Evolutionary conservation across 2,797 vertebrate species (phyloP), one percentile per base, ranked within the genome.

Genomic region (Pteronotus mesoamericanus): DNA sequence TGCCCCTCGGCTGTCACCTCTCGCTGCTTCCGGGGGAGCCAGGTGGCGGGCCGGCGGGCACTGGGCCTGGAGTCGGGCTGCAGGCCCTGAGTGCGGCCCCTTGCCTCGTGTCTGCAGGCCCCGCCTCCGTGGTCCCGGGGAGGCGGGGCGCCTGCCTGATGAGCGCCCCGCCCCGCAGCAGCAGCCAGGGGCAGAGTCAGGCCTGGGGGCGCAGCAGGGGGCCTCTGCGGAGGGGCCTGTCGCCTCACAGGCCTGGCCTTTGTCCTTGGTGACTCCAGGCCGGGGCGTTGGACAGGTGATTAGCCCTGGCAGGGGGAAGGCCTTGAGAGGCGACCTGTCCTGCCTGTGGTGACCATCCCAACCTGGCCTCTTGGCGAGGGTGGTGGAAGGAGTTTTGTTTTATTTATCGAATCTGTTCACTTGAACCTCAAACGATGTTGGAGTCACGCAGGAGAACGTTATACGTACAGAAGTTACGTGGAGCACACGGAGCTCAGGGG

Each of bases 401-500:
- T 26, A 12, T 75, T n/a, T 42, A 2, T 11, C 4, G 5, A 1
- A 2, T 46, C 16, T 12, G 0, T 87, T 59, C 57, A 29, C 83
- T 86, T 64, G 11, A 34, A 22, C 44, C n/a, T 74, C 26, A 18
- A 3, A 34, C n/a, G n/a, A 2, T 8, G 21, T 39, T 29, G 6
- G 68, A 55, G 18, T 57, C 68, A 15, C 8, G 21, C 66, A 21
- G 1, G 32, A 37, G 34, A 5, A 48, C 16, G 1, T 3, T 3
- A 0, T 2, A 1, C 0, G 0, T 9, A 8, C 0, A 2, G 11
- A 9, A 9, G 32, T 66, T 16, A 37, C 9, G 4, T 46, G 21
- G 46, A 42, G n/a, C 8, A 6, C 1, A 3, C 1, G 10, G 44
- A 1, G 2, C 29, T 12, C 21, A 19, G 0, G 3, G 26, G 6